Base-by-base conservation (phyloP, 2,113 vertebrate species). In the Alethe castanea region DNA sequence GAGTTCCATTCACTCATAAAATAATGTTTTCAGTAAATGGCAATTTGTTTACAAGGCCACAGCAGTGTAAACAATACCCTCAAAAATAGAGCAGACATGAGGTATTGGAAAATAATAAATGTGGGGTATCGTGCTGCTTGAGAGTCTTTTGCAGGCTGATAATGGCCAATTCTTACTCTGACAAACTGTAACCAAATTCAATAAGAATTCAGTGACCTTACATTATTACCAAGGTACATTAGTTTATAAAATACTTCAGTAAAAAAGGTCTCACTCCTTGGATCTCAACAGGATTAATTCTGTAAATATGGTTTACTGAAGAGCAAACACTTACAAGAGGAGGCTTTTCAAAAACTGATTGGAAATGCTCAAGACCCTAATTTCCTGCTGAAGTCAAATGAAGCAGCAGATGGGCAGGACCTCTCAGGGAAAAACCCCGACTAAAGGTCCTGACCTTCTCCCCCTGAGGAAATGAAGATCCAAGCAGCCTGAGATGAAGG, bases 1-100 rank as follows among this genome's bases (percentile, higher is more conserved):
- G 16, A 88, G 60, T 66, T 96, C 79, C 82, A 81, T n/a, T 90
- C 92, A 92, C 89, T 97, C 82, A 74, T 81, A 77, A 93, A 91
- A 53, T 11, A 60, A 78, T 28, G 40, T 66, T 92, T 96, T 67
- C 85, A 26, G 65, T 69, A 95, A 93, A 74, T 45, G 76, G 72
- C 56, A 94, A 90, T 92, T 81, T 88, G 90, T 71, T 90, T 88
- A 65, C 11, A 56, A 93, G 59, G 31, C 59, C 67, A 60, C n/a
- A 60, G 72, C 53, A 25, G 44, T 17, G 56, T 74, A 90, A 94
- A 88, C 56, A 93, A 54, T 50, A 14, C 26, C 70, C 38, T 28
- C 42, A 61, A 81, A 90, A 77, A 61, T 2, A 10, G 28, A 88
- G 67, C 67, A 73, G 81, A n/a, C 42, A 4, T 3, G 7, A 86